Base-by-base conservation (phyloP, 30 jellyfish, hydroid and myxozoan species). In the Nemopilema nomurai region DNA sequence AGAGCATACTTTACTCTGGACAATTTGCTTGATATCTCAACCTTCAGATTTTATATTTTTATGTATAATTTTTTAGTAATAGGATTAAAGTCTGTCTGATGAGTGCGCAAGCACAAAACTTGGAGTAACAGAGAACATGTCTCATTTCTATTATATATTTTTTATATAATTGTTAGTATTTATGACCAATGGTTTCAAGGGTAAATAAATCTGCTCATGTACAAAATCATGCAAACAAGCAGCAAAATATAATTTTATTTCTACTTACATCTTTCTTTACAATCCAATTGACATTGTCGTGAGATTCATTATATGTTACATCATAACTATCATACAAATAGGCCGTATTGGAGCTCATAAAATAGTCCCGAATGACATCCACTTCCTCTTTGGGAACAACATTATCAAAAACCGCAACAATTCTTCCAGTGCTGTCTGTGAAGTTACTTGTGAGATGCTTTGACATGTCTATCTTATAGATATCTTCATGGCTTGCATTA, bases 281-380 rank as follows among this genome's bases (percentile, higher is more conserved):
- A 33, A 89, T 74, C 92, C 93, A 89, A 29, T 89, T 82, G 41
- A 89, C 97, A 83, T 89, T 89, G 53, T 89, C 97, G 69, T 82
- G 88, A 19, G 51, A 17, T 49, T 89, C 97, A 8, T 76, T 50
- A 18, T 33, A 23, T 17, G 80, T 90, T 1, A 69, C 82, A 31
- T 89, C 97, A 73, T 89, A 89, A 0, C 80, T 64, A 51, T 65
- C 90, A 80, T 82, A 82, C 21, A 50, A 3, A 68, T 71, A 80
- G 3, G 87, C 90, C 50, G 87, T 26, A 57, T 82, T 79, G 20
- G 67, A 25, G 51, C 77, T 69, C 67, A 82, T 64, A 81, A 80
- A 89, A 27, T 57, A 89, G 19, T 63, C 67, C 49, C 97, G 28
- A 18, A 89, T 22, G 13, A 83, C 28, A 49, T 81, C 90, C 28